Conservation (phyloP, 2,888 invertebrate genomes). For the Cinara cedri region DNA sequence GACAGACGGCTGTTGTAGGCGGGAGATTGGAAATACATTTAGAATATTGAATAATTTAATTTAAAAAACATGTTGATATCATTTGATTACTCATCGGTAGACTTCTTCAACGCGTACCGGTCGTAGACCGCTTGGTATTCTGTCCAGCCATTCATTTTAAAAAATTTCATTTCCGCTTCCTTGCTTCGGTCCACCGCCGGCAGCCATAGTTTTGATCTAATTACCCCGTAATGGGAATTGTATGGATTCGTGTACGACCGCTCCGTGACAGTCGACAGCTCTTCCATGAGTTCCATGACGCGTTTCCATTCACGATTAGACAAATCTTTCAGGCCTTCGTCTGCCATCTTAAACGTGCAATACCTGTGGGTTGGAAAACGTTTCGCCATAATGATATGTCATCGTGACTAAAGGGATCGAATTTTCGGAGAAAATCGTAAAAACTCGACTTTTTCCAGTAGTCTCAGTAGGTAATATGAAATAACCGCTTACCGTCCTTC, state of each 20-base stretch:
- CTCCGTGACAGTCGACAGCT: not conserved
- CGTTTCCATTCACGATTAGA: not conserved
- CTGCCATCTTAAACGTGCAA: slow-evolving; percentile 19
- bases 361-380: not conserved
- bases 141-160: slow-evolving; percentile 24
- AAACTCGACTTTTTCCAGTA: too few relatives aligned
- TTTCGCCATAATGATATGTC: too few relatives aligned
- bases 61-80: too few relatives aligned
- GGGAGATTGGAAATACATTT: too few relatives aligned
- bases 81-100: too few relatives aligned
- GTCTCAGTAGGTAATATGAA: too few relatives aligned
- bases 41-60: too few relatives aligned
- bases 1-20: too few relatives aligned
- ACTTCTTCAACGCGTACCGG: not conserved
- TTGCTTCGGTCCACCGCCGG: not conserved
- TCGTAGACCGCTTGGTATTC: slow-evolving; percentile 33
- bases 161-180: not conserved
- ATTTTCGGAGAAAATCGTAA: too few relatives aligned
- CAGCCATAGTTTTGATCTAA: not conserved
- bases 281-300: not conserved
- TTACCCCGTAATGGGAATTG: not conserved
- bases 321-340: not conserved
- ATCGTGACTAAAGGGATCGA: too few relatives aligned
- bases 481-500: too few relatives aligned
- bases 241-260: slow-evolving; percentile 25